Evolutionary conservation across 2,113 vertebrate genomes (phyloP), one percentile per base, ranked within the genome.

Genomic region (Proterorhinus semilunaris): DNA sequence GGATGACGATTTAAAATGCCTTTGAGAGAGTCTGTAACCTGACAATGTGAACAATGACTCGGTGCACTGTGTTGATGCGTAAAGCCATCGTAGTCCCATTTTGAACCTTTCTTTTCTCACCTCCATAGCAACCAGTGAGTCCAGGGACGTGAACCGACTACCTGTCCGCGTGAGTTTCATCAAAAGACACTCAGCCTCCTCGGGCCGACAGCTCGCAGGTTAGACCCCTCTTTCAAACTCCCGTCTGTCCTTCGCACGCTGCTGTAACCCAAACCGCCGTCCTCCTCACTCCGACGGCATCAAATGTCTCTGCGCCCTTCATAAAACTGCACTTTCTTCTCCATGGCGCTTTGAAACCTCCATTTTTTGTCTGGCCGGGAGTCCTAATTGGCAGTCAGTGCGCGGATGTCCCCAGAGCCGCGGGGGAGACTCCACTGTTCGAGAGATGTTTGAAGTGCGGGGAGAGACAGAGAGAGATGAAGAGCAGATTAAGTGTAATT

Each of bases 371-470:
- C 27, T 1, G 83, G 83, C 94, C 92, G 91, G 90, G 94, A 89
- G 82, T 93, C 91, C 86, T 96, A 95, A 96, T 96, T 96, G 93
- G 92, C 89, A 93, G 93, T 92, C 89, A 90, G 83, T 91, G 90
- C 88, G 90, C 74, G 78, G 58, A 66, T 72, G 87, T 88, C 90
- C 92, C 95, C 92, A 91, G 92, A 95, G 92, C 85, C 91, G 84
- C 92, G 91, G 92, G 90, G 90, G 80, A 91, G 92, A 90, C 84
- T 68, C 91, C 90, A 91, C 76, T 63, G 89, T 87, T 85, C 93
- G 92, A 88, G 83, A 70, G 79, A 68, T 45, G 93, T 95, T 95
- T 95, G 92, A 96, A 94, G 90, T 92, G 92, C 88, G 87, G 88
- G 90, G 87, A 10, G 92, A 91, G 81, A 74, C 83, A 78, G 91